These are phyloP conservation scores for Aplysia californica DNA, from an alignment of 1,140 invertebrate species.

Conservation along the genomic window DNA sequence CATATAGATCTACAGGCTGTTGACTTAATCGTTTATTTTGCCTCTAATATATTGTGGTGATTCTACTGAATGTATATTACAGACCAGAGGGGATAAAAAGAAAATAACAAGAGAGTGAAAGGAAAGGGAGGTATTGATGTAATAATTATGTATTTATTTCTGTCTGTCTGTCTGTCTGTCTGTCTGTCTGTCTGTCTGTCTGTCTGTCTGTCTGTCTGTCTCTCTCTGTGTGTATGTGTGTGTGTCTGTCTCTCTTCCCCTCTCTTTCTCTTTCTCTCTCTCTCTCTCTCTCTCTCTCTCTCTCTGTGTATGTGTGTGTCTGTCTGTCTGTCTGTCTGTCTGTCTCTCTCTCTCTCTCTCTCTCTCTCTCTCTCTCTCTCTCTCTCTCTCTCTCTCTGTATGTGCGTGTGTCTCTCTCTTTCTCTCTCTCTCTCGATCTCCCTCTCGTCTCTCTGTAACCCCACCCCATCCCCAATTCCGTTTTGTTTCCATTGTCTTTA, in stretches of 20 bases:
- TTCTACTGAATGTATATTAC: no score
- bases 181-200: conserved; percentile 19
- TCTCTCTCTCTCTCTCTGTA: neutral
- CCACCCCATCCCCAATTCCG: no score
- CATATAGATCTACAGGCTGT: no score
- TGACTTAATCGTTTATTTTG: no score
- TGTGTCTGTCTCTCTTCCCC: conserved; percentile 22
- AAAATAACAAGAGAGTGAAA: no score
- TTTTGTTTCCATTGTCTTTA: no score
- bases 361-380: neutral
- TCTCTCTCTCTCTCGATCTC: neutral
- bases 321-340: conserved; percentile 13
- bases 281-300: conserved; percentile 19
- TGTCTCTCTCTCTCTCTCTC: neutral
- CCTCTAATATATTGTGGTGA: no score
- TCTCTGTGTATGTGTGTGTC: neutral
- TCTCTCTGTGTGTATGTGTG: conserved; percentile 16
- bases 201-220: conserved; percentile 11
- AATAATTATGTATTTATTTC: neutral
- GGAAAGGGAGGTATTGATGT: no score
- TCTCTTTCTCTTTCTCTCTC: conserved; percentile 19
- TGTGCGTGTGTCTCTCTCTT: neutral
- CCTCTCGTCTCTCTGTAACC: no score
- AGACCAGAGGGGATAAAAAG: no score
- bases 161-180: neutral